Evolutionary conservation across 2,797 vertebrate genomes (phyloP).

Genomic region (Aselliscus stoliczkanus): DNA sequence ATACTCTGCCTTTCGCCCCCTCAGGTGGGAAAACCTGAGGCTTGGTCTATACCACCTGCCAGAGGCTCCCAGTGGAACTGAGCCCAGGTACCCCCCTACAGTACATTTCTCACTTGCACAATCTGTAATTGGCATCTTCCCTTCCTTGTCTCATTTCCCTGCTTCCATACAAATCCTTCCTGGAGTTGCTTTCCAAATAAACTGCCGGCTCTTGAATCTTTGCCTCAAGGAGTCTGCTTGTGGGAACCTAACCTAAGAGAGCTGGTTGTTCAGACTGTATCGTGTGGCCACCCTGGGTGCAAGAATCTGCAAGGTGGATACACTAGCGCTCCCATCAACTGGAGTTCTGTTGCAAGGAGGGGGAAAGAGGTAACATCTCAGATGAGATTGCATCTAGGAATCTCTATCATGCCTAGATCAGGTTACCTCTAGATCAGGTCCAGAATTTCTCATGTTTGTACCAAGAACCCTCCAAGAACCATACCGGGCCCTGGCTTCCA

Average conservation of each 20-base stretch:
- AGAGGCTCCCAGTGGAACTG: neutral
- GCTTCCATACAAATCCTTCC: neutral
- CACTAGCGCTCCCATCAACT: neutral
- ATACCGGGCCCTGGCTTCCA: neutral
- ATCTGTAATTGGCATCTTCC: neutral
- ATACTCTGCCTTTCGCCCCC: neutral
- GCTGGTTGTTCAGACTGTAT: neutral
- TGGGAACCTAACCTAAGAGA: neutral
- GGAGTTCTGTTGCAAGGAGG: neutral
- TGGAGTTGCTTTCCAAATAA: neutral
- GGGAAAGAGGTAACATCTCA: neutral
- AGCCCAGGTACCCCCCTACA: neutral
- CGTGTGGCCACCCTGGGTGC: neutral
- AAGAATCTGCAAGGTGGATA: neutral
- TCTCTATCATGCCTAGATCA: neutral
- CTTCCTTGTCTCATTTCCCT: neutral
- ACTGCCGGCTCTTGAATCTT: neutral
- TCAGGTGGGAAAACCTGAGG: neutral
- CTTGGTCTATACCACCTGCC: neutral
- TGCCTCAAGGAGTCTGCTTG: neutral
- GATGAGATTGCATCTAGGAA: neutral
- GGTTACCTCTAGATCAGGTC: neutral
- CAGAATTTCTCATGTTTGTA: neutral
- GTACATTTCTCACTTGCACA: neutral
- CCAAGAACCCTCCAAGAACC: neutral